Evolutionary conservation across 2,797 vertebrate species (phyloP).

Genomic region (Poecilia gillii): DNA sequence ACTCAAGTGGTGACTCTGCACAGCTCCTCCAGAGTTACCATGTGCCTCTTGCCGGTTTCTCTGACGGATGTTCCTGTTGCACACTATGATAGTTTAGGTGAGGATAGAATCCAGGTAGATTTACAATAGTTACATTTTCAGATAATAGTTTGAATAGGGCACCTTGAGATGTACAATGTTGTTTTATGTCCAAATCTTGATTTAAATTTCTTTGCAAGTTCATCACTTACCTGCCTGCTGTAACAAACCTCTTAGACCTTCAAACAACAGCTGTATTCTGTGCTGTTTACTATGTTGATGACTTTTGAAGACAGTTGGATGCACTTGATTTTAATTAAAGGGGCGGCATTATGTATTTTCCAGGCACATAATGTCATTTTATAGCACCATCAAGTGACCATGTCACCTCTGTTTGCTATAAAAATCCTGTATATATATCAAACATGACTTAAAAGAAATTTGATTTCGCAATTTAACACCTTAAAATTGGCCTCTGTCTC

Average conservation of each 20-base stretch:
- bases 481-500: no score
- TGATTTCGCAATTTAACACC: no score
- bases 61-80: not conserved
- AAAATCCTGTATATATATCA: no score
- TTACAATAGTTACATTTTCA: not conserved
- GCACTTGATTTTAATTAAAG: not conserved
- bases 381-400: no score
- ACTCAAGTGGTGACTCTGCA: not conserved
- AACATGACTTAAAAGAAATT: no score
- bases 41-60: not conserved
- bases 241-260: not conserved
- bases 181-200: no score
- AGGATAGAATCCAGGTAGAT: not conserved
- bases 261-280: not conserved
- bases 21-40: slow-evolving; percentile 2
- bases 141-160: not conserved
- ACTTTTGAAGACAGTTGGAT: no score
- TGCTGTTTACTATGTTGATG: no score
- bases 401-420: no score
- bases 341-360: no score
- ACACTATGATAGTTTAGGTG: not conserved
- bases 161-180: not conserved
- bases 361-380: no score
- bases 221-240: not conserved
- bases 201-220: no score